Base-by-base conservation (phyloP, 2,888 invertebrate species). In the Empis livida region DNA sequence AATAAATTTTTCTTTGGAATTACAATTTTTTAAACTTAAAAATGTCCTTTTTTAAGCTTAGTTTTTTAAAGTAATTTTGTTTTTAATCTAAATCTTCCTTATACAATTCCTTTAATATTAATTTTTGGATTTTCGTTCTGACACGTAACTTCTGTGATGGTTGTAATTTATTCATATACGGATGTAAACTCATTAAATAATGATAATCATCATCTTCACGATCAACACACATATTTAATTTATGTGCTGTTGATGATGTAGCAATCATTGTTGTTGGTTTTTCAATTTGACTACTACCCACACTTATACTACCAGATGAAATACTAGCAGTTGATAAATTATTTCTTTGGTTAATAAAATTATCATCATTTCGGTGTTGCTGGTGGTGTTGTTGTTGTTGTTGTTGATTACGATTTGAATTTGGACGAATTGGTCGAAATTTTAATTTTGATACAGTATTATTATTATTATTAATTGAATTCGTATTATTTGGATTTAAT, bases 191-290 rank as follows among this genome's bases (percentile, higher is more conserved):
- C 30, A 69, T 56, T 50, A 69, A 56, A 49, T 68, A 69, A 50
- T 68, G 67, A 53, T 68, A 68, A 49, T 69, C 69, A 56, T 69
- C 69, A 48, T 69, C 68, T 49, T 66, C 65, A 8, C 65, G 64
- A 50, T 64, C 65, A 38, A n/a, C n/a, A n/a, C 5, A 35, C n/a
- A 30, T 14, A n/a, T 40, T 13, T 4, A 10, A 14, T 20, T 35
- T 35, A 20, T 9, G 9, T 6, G 51, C 48, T 11, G 53, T 51
- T 2, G 49, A 16, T 1, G 62, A 56, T 13, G 52, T 44, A 10
- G 52, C 40, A 20, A 14, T 23, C 14, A 14, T 23, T 23, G 23
- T 9, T 41, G 23, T n/a, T 59, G 35, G 35, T n/a, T n/a, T 35
- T n/a, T 35, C 35, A 27, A 27, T 27, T 27, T 27, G 23, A 27